Base-by-base conservation (phyloP, 2,113 vertebrate species). In the Dipodomys spectabilis region DNA sequence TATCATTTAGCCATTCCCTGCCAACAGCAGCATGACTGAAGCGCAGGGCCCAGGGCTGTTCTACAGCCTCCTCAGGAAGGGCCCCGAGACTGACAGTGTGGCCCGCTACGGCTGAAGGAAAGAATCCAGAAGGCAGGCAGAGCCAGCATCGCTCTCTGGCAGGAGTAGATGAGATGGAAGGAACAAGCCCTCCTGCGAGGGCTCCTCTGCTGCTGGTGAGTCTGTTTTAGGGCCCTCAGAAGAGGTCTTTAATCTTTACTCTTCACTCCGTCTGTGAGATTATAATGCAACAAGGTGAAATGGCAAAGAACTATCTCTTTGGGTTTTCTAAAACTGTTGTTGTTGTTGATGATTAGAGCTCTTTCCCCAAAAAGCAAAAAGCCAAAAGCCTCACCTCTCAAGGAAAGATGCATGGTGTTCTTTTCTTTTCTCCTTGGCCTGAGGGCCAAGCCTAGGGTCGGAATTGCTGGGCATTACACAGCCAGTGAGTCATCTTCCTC, bases 321-420 rank as follows among this genome's bases (percentile, higher is more conserved):
- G 28, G 3, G 16, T 49, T 49, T 49, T 49, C 12, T 49, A 12
- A 49, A 39, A 39, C 39, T 39, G 39, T 39, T 39, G 5, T 49
- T 49, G 49, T 12, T 49, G 49, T 49, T 49, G 49, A 39, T 39
- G 39, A 39, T 89, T 39, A n/a, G 8, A 93, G 57, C 53, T 71
- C 64, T 92, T 75, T 75, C 23, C 18, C 11, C 25, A 88, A 93
- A 19, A 85, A 1, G 74, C 67, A 93, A 60, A 82, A 83, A 86
- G 25, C 28, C 64, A 90, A 90, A 88, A 49, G 80, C 27, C 75
- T 32, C 82, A 6, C 18, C 44, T 79, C 72, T 71, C 18, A 27
- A 79, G 44, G 32, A 86, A 93, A 90, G 35, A 79, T 19, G 8
- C 8, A 20, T 0, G 60, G 30, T 49, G 25, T 69, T 83, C n/a